Percentiles rank a stretch among this genome's conserved stretches.
phyloP scores from a whole-genome alignment of 2,888 invertebrate genomes.

The Xanthostigma xanthostigma region DNA sequence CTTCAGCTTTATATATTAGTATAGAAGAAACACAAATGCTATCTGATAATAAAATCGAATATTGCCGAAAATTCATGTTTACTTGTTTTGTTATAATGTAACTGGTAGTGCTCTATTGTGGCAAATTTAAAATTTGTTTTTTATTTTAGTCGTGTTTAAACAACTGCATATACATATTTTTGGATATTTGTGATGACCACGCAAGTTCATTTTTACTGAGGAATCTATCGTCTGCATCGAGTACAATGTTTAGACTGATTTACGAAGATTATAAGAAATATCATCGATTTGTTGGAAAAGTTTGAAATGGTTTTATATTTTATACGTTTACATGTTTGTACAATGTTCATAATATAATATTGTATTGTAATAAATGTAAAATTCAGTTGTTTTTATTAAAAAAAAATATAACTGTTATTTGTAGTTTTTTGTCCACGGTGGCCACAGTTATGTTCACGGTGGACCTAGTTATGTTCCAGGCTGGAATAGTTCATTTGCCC shows the following conservation, averaged over 20 bases:
- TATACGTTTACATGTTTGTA: not conserved
- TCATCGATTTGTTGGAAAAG: slow-evolving; percentile 34
- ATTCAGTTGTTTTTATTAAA: too few species aligned
- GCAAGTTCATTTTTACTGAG: slow-evolving; percentile 29
- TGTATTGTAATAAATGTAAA: not conserved
- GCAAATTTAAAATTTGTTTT: slow-evolving; percentile 1
- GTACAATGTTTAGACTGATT: slow-evolving; percentile 31
- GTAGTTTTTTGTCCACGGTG: too few species aligned
- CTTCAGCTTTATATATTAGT: too few species aligned
- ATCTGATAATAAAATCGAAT: too few species aligned
- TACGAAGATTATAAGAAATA: slow-evolving; percentile 31
- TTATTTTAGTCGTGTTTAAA: slow-evolving; percentile 28
- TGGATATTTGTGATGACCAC: slow-evolving; percentile 31
- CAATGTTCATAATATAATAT: not conserved
- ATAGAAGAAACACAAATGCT: too few species aligned
- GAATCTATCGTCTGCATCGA: slow-evolving; percentile 28
- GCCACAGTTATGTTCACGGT: too few species aligned
- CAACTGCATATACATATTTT: slow-evolving; percentile 29
- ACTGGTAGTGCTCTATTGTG: too few species aligned
- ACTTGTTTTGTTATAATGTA: too few species aligned
- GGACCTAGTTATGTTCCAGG: too few species aligned
- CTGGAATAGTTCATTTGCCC: too few species aligned
- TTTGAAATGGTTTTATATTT: slow-evolving; percentile 17
- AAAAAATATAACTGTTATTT: too few species aligned
- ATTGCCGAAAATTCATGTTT: too few species aligned